Conservation (phyloP, 2,888 invertebrate genomes). For the Pseudococcus longispinus region DNA sequence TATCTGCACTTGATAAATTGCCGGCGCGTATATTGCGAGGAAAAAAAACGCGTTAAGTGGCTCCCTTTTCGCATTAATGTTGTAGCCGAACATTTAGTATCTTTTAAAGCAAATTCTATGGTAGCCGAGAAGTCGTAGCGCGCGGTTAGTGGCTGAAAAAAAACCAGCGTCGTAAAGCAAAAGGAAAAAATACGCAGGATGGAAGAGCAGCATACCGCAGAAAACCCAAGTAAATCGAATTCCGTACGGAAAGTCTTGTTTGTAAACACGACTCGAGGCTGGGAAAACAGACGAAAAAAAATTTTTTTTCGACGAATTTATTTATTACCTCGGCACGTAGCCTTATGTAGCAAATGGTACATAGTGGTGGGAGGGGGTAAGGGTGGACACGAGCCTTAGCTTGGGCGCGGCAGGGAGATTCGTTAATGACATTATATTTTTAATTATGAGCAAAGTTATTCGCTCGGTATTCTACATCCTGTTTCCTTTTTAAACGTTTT, state of each 20-base stretch:
- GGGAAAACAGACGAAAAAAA: not conserved
- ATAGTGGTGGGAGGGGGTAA: not conserved
- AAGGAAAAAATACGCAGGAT: not conserved
- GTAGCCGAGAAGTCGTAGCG: not conserved
- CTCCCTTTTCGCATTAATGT: conserved; percentile 43
- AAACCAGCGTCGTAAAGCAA: not conserved
- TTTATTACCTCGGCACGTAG: not conserved
- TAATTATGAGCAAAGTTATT: conserved; percentile 38
- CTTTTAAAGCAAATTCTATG: conserved; percentile 26
- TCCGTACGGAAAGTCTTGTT: not conserved
- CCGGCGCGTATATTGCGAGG: not conserved
- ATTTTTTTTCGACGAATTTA: not conserved
- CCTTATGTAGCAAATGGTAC: not conserved
- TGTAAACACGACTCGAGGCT: conserved; percentile 5
- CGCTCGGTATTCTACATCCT: conserved; percentile 13
- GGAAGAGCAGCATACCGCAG: not conserved
- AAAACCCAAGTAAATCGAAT: conserved; percentile 4
- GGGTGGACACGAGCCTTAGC: not conserved
- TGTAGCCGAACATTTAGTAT: conserved; percentile 40
- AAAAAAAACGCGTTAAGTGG: conserved; percentile 43
- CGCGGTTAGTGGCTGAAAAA: not conserved
- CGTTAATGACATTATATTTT: conserved; percentile 39
- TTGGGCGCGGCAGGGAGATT: too few relatives aligned
- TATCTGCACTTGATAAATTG: conserved; percentile 31
- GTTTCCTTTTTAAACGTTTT: conserved; percentile 41